These are phyloP conservation scores for Magallana angulata DNA, from an alignment of 1,140 invertebrate genomes.

Conservation along the genomic window DNA sequence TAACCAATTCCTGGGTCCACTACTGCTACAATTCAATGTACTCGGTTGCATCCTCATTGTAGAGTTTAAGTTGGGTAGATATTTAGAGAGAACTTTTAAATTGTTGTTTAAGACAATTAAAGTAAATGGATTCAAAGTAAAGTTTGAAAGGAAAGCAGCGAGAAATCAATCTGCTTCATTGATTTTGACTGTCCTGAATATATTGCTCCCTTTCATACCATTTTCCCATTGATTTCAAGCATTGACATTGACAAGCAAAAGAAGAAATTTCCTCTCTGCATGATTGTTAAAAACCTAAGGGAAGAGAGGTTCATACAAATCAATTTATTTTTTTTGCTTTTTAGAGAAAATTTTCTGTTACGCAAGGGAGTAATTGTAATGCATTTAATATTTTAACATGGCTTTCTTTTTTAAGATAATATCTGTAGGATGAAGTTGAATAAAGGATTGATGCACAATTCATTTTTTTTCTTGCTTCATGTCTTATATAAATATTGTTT, in stretches of 20 bases:
- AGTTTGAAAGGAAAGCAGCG: conserved; percentile 14
- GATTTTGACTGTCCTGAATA: conserved; percentile 25
- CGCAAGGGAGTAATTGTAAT: background rate
- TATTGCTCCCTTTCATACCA: conserved; percentile 11
- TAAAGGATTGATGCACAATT: no score
- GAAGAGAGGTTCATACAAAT: background rate
- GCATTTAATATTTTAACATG: no score
- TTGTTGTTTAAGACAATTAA: conserved; percentile 2
- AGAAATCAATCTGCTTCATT: background rate
- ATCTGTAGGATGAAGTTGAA: no score
- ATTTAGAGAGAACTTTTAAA: background rate
- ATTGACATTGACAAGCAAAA: background rate
- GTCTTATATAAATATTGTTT: no score
- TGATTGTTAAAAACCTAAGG: background rate
- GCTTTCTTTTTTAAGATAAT: no score
- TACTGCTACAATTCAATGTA: no score
- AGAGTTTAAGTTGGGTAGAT: background rate
- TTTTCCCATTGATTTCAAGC: conserved; percentile 20
- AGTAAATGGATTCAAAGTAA: conserved; percentile 24
- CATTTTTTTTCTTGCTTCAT: no score
- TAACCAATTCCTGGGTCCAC: no score
- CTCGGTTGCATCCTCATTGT: no score
- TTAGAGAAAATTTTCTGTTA: background rate
- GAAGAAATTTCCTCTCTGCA: conserved; percentile 8
- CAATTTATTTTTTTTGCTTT: conserved; percentile 12